Evolutionary conservation across 2,888 invertebrate genomes (phyloP), one percentile per base, ranked within the genome.

Genomic region (Mayetiola destructor): DNA sequence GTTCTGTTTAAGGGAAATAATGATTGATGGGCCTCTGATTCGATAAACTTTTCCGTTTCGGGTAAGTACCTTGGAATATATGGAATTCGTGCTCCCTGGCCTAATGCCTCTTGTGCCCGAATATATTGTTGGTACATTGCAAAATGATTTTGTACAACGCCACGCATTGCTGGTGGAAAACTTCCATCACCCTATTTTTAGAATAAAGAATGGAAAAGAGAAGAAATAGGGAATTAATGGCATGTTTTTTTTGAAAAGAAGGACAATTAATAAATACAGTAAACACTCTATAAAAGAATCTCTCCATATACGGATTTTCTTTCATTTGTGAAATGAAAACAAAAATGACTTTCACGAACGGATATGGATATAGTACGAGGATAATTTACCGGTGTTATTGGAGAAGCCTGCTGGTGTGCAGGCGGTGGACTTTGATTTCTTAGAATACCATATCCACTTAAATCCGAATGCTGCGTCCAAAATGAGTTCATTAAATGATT

Each of bases 381-480:
- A 14, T 12, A 37, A 59, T 66, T 72, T 80, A 82, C 82, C 82
- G 81, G 77, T 69, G 80, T 79, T 68, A 82, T 78, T 64, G 83
- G 83, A 67, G 82, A 81, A 69, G 78, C 78, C 72, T 83, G 87
- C 77, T 87, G 88, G 73, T 88, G 88, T 64, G 88, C 88, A 68
- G 88, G 88, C 67, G 88, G 88, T 67, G 87, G 88, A 72, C 85
- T 85, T 76, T 85, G 81, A 66, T 77, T 68, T 68, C 75, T 68
- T 58, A 71, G 74, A 14, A 36, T 29, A 54, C 54, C 39, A 23
- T 48, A 58, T 35, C 55, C 58, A 55, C 58, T 42, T 35, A 58
- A 27, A 69, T 79, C 79, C 62, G 76, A 71, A 69, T 76, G 80
- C 83, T 83, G 57, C 70, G 66, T 72, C 70, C 72, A 40, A 18